Conservation (phyloP, 2,113 vertebrate species). For the Lepisosteus oculatus region DNA sequence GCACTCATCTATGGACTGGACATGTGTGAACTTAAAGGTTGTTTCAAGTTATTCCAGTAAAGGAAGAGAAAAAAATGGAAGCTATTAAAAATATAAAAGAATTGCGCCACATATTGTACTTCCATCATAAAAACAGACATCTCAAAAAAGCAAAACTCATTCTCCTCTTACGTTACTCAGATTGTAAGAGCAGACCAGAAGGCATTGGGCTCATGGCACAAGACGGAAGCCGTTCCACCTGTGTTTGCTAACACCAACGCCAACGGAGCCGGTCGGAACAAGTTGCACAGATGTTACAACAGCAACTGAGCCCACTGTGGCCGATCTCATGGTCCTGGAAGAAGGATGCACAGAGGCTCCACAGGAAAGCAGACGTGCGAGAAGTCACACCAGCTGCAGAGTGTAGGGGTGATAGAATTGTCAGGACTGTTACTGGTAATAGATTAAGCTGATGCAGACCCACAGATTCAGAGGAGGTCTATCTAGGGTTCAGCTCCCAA, state of each 20-base stretch:
- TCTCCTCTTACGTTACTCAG: constrained; percentile 16
- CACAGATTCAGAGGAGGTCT: constrained; percentile 9
- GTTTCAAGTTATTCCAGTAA: too few species aligned
- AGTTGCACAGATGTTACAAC: constrained; percentile 15
- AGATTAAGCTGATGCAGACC: constrained; percentile 44
- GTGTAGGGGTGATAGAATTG: constrained; percentile 32
- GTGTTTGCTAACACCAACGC: constrained; percentile 27
- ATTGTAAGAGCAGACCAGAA: constrained; percentile 50
- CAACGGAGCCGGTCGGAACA: constrained; percentile 30
- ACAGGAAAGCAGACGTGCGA: constrained; percentile 34
- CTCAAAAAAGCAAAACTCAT: too few species aligned
- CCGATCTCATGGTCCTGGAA: not conserved
- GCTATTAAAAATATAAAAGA: too few species aligned
- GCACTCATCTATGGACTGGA: too few species aligned
- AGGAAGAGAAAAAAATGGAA: too few species aligned
- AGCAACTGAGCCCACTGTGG: constrained; percentile 12
- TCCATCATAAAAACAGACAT: too few species aligned
- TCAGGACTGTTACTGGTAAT: constrained; percentile 30
- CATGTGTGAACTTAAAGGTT: too few species aligned
- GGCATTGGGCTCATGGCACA: constrained; percentile 47
- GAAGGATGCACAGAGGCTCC: constrained; percentile 16
- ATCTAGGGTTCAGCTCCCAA: not conserved
- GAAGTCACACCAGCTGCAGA: constrained; percentile 28
- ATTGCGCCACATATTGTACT: too few species aligned
- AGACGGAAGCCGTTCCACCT: constrained; percentile 50